phyloP scores from a whole-genome alignment of 2,888 invertebrate species.

The Xiphydria camelus region DNA sequence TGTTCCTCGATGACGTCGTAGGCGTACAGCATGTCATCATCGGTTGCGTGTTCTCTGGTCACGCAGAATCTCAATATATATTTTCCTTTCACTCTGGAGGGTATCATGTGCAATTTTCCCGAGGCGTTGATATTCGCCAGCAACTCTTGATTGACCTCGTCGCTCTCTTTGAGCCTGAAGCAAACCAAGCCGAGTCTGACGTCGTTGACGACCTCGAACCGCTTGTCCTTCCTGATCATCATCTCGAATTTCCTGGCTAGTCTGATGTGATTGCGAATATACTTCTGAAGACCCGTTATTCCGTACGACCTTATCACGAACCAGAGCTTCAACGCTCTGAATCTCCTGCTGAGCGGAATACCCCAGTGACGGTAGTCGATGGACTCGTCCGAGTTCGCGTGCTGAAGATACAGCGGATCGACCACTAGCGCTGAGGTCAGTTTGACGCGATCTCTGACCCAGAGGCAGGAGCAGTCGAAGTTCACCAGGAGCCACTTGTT shows the following conservation, averaged over 20 bases:
- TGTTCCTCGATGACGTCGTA: slow-evolving; percentile 66
- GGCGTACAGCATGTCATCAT: slow-evolving; percentile 72
- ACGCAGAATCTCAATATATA: slow-evolving; percentile 82
- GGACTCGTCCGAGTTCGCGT: slow-evolving; percentile 73
- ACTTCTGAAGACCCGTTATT: slow-evolving; percentile 76
- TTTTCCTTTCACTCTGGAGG: slow-evolving; percentile 74
- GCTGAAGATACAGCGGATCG: slow-evolving; percentile 83
- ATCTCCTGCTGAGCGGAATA: slow-evolving; percentile 81
- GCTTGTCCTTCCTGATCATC: slow-evolving; percentile 68
- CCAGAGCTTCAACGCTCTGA: slow-evolving; percentile 86
- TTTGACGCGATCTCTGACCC: slow-evolving; percentile 77
- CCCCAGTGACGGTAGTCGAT: slow-evolving; percentile 84
- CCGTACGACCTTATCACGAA: slow-evolving; percentile 84
- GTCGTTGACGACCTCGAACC: slow-evolving; percentile 79
- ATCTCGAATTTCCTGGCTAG: slow-evolving; percentile 77
- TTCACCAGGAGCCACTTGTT: slow-evolving; percentile 86
- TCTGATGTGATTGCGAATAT: slow-evolving; percentile 80
- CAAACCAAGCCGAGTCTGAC: slow-evolving; percentile 78
- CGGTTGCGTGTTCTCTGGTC: slow-evolving; percentile 75
- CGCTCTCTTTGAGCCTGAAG: slow-evolving; percentile 72
- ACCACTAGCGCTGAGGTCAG: slow-evolving; percentile 83
- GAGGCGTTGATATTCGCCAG: slow-evolving; percentile 80
- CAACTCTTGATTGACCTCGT: slow-evolving; percentile 75
- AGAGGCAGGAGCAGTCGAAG: slow-evolving; percentile 84
- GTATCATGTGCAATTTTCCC: slow-evolving; percentile 85